These are phyloP conservation scores for Nibea albiflora DNA, from an alignment of 2,113 vertebrate genomes.

Conservation along the genomic window DNA sequence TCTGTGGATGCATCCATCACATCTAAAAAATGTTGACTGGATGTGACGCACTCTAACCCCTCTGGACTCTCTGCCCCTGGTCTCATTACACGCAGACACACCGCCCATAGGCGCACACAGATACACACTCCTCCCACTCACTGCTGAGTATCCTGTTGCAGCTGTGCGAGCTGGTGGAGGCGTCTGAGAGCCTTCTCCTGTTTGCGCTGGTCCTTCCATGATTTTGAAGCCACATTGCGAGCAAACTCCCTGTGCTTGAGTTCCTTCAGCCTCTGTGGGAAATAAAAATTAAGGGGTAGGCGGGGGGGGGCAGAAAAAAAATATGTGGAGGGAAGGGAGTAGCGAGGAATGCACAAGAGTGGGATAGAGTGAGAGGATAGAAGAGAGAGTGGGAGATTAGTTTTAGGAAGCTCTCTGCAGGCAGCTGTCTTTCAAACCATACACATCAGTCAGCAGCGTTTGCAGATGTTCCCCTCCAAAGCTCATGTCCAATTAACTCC, in stretches of 20 bases:
- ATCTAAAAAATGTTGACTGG: slow-evolving; percentile 62
- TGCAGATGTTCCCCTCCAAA: slow-evolving; percentile 67
- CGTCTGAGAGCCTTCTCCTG: slow-evolving; percentile 96
- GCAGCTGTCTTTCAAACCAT: slow-evolving; percentile 69
- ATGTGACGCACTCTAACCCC: slow-evolving; percentile 72
- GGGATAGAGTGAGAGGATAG: slow-evolving; percentile 30
- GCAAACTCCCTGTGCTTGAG: slow-evolving; percentile 98
- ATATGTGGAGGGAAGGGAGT: slow-evolving; percentile 10
- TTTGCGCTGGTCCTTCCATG: slow-evolving; percentile 99
- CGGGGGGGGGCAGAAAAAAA: slow-evolving; percentile 1
- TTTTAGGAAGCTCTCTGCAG: slow-evolving; percentile 58
- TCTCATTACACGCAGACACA: slow-evolving; percentile 59
- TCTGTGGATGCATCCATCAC: slow-evolving; percentile 75
- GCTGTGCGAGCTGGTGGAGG: slow-evolving; percentile 93
- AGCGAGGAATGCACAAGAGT: neutral
- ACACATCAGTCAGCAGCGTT: slow-evolving; percentile 49
- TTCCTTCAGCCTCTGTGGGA: slow-evolving; percentile 93
- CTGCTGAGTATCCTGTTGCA: slow-evolving; percentile 92
- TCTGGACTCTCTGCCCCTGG: slow-evolving; percentile 55
- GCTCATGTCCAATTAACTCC: slow-evolving; percentile 69
- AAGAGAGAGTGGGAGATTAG: slow-evolving; percentile 35
- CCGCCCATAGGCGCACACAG: slow-evolving; percentile 15
- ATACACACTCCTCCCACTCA: slow-evolving; percentile 73
- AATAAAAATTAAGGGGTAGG: slow-evolving; percentile 37
- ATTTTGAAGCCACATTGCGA: slow-evolving; percentile 97